These are phyloP conservation scores for Cheilosia scutellata DNA, from an alignment of 2,888 invertebrate genomes.

Conservation along the genomic window DNA sequence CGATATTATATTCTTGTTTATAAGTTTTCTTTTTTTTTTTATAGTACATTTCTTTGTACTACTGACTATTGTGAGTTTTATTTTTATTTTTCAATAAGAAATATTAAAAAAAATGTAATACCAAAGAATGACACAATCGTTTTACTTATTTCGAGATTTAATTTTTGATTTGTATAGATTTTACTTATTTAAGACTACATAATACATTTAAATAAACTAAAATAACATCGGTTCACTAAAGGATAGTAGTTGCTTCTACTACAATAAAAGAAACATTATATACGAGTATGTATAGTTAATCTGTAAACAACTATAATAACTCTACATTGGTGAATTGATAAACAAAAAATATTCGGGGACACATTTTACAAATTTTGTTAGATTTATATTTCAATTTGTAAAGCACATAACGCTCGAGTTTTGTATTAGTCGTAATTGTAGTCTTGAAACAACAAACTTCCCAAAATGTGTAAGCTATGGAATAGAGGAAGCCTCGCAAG, in stretches of 20 bases:
- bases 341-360: not conserved
- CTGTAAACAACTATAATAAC: conserved; percentile 13
- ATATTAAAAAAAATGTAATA: conserved; percentile 20
- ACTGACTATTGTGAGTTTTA: conserved; percentile 39
- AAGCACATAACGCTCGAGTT: no score
- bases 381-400: not conserved
- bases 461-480: no score
- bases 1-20: conserved; percentile 13
- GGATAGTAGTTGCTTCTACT: conserved; percentile 13
- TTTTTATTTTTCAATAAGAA: conserved; percentile 5
- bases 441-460: no score
- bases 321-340: conserved; percentile 22
- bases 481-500: no score
- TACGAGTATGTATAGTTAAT: not conserved
- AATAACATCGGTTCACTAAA: conserved; percentile 9
- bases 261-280: not conserved
- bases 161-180: not conserved
- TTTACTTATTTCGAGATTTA: conserved; percentile 34
- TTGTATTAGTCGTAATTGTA: no score
- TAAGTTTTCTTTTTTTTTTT: conserved; percentile 3
- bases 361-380: not conserved
- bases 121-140: conserved; percentile 51
- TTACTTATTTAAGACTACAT: conserved; percentile 26
- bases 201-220: conserved; percentile 24
- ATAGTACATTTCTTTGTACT: conserved; percentile 57